Evolutionary conservation across 2,888 invertebrate species (phyloP), one percentile per base, ranked within the genome.

Genomic region (Peribatodes rhomboidaria): DNA sequence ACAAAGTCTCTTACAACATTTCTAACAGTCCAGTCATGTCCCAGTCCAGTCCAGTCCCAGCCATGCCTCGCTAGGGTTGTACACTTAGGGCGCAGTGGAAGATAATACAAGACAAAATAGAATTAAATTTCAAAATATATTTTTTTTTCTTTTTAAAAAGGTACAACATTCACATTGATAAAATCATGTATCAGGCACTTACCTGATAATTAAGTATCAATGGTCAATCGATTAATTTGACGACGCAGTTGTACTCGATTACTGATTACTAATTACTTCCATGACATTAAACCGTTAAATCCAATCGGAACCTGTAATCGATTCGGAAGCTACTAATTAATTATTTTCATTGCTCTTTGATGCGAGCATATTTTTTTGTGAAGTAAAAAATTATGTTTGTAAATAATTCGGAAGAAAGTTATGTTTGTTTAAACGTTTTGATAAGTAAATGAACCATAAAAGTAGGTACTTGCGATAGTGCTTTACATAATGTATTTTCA

Each of bases 181-280:
- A 49, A n/a, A 4, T 3, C n/a, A 8, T 10, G 31, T 33, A 31
- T 14, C 9, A 41, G 20, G 8, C 9, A 44, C 9, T 44, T 13
- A 44, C 27, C 27, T 6, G 3, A 4, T 2, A 27, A 4, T 27
- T 4, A 27, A 27, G n/a, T 13, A 35, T 46, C 20, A 18, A 27
- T 61, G 57, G 58, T 59, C 52, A 52, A 63, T 69, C 56, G 58
- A 55, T 67, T 65, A 61, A 64, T 69, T 65, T 33, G 35, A 56
- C 37, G 33, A 57, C 57, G 37, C 50, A 46, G 11, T 11, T 41
- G 31, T 42, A 49, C 47, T 47, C 39, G 16, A 57, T 62, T 46
- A 56, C 14, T 16, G 18, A 52, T 35, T 52, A 52, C n/a, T 46
- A 20, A 62, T 62, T 56, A 55, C 33, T 50, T 56, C 14, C 7